Base-by-base conservation (phyloP, 2,113 vertebrate genomes). In the Pachypanchax playfairii region DNA sequence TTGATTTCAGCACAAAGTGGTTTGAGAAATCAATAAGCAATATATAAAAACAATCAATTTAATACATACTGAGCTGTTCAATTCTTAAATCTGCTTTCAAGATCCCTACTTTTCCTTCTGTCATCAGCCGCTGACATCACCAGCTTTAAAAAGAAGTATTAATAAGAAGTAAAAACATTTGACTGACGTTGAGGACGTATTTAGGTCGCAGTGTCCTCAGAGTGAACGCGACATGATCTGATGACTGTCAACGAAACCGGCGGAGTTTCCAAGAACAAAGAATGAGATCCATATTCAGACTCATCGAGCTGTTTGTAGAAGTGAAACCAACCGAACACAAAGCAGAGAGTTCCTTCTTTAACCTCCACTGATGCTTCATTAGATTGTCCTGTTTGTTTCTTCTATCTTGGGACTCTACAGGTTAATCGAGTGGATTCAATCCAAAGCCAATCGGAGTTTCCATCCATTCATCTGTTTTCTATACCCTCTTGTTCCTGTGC, bases 331-430 rank as follows among this genome's bases (percentile, higher is more conserved):
- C 15, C 4, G 2, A 46, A 54, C 15, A 49, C 28, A 24, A 38
- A 58, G 9, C 1, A 21, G 24, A 28, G 42, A 35, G 41, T n/a
- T 12, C 4, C 14, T 14, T 22, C 53, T 46, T 60, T 26, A 22
- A 63, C 10, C 31, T 70, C 47, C 22, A 49, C 48, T 52, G 41
- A 20, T 28, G 52, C 66, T 36, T 44, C 28, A 25, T 21, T 39
- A 36, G 20, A 63, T 54, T 53, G 52, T 49, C 17, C 60, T 0
- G 3, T 48, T 60, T 62, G 52, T 24, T 25, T 49, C 12, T 43
- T 2, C 39, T n/a, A 18, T 38, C 22, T 36, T 35, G 0, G 20
- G 21, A 52, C 29, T 13, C 3, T 0, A 15, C n/a, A 38, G 24
- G 0, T 1, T 69, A 24, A 60, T 67, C 2, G 2, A n/a, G 18